Conservation (phyloP, 2,888 invertebrate species). For the Hypsopygia costalis region DNA sequence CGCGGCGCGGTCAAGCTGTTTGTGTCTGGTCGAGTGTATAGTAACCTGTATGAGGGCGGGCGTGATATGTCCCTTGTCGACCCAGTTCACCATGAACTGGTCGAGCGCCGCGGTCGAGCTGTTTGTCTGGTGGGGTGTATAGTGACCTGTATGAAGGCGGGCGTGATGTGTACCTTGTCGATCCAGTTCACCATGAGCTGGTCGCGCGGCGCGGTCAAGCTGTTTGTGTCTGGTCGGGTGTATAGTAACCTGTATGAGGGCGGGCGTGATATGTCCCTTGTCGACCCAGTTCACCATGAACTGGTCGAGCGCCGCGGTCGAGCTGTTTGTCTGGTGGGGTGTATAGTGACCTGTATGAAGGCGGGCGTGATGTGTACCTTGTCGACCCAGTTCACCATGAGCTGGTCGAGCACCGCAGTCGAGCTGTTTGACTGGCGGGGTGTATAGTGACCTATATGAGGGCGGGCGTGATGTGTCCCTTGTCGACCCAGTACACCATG, state of each 20-base stretch:
- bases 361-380: slow-evolving; percentile 62
- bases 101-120: slow-evolving; percentile 59
- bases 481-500: slow-evolving; percentile 62
- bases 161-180: slow-evolving; percentile 59
- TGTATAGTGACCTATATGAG: slow-evolving; percentile 75
- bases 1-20: slow-evolving; percentile 61
- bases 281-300: slow-evolving; percentile 64
- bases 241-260: slow-evolving; percentile 73
- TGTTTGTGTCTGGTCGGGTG: slow-evolving; percentile 38
- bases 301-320: slow-evolving; percentile 60
- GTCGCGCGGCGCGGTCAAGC: slow-evolving; percentile 62
- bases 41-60: slow-evolving; percentile 71
- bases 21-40: slow-evolving; percentile 40
- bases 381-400: slow-evolving; percentile 64
- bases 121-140: slow-evolving; percentile 38
- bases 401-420: slow-evolving; percentile 66
- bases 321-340: slow-evolving; percentile 41
- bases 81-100: slow-evolving; percentile 64
- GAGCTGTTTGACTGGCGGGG: slow-evolving; percentile 40
- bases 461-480: slow-evolving; percentile 61
- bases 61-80: slow-evolving; percentile 60
- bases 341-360: slow-evolving; percentile 73
- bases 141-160: slow-evolving; percentile 71
- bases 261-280: slow-evolving; percentile 61
- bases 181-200: slow-evolving; percentile 67